These are phyloP conservation scores for Pharmacophagus antenor DNA, from an alignment of 2,888 invertebrate species.

Conservation along the genomic window DNA sequence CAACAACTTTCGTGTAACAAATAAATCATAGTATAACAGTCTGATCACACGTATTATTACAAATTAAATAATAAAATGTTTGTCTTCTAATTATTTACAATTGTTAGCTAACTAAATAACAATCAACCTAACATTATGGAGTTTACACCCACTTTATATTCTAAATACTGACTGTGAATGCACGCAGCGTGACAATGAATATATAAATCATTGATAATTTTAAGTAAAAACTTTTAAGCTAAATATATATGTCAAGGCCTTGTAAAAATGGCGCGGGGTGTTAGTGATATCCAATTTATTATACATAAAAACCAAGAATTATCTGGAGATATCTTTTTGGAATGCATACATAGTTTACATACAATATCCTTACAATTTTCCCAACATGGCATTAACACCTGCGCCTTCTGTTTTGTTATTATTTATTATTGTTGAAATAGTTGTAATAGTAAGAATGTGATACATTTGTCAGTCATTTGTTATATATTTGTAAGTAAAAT, in stretches of 20 bases:
- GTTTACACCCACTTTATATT: constrained; percentile 51
- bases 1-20: constrained; percentile 78
- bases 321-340: constrained; percentile 51
- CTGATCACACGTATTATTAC: constrained; percentile 79
- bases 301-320: constrained; percentile 32
- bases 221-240: constrained; percentile 39
- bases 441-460: constrained; percentile 4
- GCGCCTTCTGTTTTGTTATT: constrained; percentile 38
- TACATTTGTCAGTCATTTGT: constrained; percentile 21
- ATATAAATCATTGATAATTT: constrained; percentile 24
- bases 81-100: constrained; percentile 79
- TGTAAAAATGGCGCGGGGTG: constrained; percentile 30
- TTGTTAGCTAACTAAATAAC: constrained; percentile 81
- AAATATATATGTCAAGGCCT: constrained; percentile 43
- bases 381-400: constrained; percentile 39
- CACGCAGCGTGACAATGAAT: constrained; percentile 47
- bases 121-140: constrained; percentile 73
- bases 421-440: constrained; percentile 18
- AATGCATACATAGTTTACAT: constrained; percentile 64
- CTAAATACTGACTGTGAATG: constrained; percentile 74
- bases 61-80: constrained; percentile 77
- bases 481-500: constrained; percentile 2
- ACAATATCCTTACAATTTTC: constrained; percentile 39
- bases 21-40: constrained; percentile 79
- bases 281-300: constrained; percentile 16